Conservation (phyloP, 2,797 vertebrate genomes). For the Pogonophryne albipinna region DNA sequence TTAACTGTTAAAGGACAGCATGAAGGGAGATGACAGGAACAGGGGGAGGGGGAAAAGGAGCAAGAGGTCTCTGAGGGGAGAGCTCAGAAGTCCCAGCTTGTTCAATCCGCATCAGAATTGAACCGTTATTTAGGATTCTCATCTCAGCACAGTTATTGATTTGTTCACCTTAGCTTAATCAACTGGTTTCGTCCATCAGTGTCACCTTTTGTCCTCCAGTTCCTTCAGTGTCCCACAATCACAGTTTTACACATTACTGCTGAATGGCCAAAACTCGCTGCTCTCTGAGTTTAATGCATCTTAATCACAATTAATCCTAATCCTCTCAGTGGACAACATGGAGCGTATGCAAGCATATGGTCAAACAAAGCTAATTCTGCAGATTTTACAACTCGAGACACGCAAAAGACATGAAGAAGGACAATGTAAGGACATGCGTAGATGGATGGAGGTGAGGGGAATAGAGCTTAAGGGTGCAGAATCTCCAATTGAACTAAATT, state of each 20-base stretch:
- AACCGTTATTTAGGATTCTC: slow-evolving; percentile 76
- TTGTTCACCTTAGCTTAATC: slow-evolving; percentile 69
- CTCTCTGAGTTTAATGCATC: slow-evolving; percentile 80
- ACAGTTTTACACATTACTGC: slow-evolving; percentile 61
- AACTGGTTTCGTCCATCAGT: slow-evolving; percentile 35
- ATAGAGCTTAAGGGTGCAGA: background rate
- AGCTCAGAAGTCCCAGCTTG: slow-evolving; percentile 50
- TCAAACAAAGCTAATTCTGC: slow-evolving; percentile 71
- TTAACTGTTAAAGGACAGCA: slow-evolving; percentile 50
- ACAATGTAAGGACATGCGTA: background rate
- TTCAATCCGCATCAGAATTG: slow-evolving; percentile 74
- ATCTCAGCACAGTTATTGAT: slow-evolving; percentile 73
- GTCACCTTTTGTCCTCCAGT: slow-evolving; percentile 70
- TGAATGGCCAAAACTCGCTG: slow-evolving; percentile 66
- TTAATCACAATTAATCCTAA: slow-evolving; percentile 86
- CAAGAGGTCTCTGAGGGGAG: slow-evolving; percentile 37
- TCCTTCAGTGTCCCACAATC: slow-evolving; percentile 51
- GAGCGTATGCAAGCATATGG: slow-evolving; percentile 78
- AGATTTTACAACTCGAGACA: slow-evolving; percentile 35
- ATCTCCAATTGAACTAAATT: too few species aligned
- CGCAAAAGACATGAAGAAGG: slow-evolving; percentile 30
- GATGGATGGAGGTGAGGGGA: slow-evolving; percentile 21
- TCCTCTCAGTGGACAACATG: slow-evolving; percentile 76
- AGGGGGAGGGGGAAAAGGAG: slow-evolving; percentile 4
- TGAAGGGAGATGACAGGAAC: slow-evolving; percentile 10